These are phyloP conservation scores for Benthosema pterotum DNA, from an alignment of 2,797 vertebrate species.

Conservation along the genomic window DNA sequence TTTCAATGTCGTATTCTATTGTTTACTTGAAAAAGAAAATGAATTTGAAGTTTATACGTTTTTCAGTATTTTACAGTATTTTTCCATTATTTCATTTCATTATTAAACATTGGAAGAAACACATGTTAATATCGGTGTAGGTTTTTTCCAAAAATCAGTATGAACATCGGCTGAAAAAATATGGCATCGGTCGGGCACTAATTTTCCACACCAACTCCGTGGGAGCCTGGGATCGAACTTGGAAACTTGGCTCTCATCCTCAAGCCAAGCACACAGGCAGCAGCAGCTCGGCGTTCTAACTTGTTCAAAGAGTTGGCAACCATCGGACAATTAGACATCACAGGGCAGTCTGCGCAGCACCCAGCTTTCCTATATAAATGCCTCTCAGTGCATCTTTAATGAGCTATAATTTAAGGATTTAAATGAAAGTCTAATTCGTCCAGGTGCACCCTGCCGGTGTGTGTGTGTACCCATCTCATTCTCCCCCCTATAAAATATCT, in stretches of 20 bases:
- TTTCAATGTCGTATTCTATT: too few species aligned
- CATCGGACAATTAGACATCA: conserved; percentile 84
- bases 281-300: conserved; percentile 70
- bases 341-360: conserved; percentile 73
- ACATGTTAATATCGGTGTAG: too few species aligned
- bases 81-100: too few species aligned
- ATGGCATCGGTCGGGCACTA: too few species aligned
- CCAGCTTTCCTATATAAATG: conserved; percentile 77
- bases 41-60: too few species aligned
- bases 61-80: too few species aligned
- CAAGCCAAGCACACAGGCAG: conserved; percentile 69
- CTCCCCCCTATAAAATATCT: conserved; percentile 35
- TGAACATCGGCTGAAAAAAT: too few species aligned
- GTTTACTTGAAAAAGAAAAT: too few species aligned
- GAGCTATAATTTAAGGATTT: conserved; percentile 82
- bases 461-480: conserved; percentile 30
- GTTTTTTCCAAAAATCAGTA: too few species aligned
- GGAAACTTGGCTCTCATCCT: conserved; percentile 51
- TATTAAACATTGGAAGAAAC: too few species aligned
- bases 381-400: conserved; percentile 80
- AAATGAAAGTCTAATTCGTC: conserved; percentile 83
- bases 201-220: too few species aligned
- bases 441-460: conserved; percentile 66
- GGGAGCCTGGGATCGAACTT: too few species aligned
- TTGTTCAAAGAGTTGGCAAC: conserved; percentile 82